Evolutionary conservation across 1,140 invertebrate species (phyloP), one percentile per base, ranked within the genome.

Genomic region (Drosophila virilis): DNA sequence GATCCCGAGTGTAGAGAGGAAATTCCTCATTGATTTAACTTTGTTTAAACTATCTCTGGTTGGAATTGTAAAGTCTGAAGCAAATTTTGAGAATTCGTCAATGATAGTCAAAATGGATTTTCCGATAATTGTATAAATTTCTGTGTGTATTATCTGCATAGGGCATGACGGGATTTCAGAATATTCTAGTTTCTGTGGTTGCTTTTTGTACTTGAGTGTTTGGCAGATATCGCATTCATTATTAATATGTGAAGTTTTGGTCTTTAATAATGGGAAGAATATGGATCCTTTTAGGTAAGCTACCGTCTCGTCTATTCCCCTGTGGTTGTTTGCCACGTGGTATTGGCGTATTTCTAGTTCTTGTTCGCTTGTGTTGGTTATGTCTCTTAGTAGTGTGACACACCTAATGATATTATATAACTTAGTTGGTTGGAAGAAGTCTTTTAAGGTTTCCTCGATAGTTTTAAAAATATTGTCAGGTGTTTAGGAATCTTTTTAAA

Each of bases 1-100:
- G 5, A 37, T 52, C 15, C 33, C 51, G 33, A 38, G 37, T 32
- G 22, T 32, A 17, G 15, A 15, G 4, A 15, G 0, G 12, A 51
- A 51, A 51, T 33, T 52, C 17, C 51, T 52, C 8, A 52, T 52
- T 8, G n/a, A 17, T 7, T 1, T 7, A 51, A 7, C 13, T 12
- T 7, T 51, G 10, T 10, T 32, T 51, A 13, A 51, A 33, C 33
- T 12, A 2, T 33, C n/a, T 12, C 2, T 8, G 7, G 51, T 8
- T n/a, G 51, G 33, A 5, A 38, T 37, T 6, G 51, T 54, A 15
- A 17, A 38, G 0, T 8, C 51, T 37, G 13, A 37, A 6, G 35
- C 35, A 22, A 55, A 40, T 55, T 38, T 55, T 7, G 37, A 55
- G 40, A 55, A 55, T 40, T 55, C 22, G 5, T 40, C 37, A 10